A percentile compares a stretch with the other conserved stretches of the same genome.
Conservation (phyloP, 2,113 vertebrate species). For the Probosciger aterrimus region DNA sequence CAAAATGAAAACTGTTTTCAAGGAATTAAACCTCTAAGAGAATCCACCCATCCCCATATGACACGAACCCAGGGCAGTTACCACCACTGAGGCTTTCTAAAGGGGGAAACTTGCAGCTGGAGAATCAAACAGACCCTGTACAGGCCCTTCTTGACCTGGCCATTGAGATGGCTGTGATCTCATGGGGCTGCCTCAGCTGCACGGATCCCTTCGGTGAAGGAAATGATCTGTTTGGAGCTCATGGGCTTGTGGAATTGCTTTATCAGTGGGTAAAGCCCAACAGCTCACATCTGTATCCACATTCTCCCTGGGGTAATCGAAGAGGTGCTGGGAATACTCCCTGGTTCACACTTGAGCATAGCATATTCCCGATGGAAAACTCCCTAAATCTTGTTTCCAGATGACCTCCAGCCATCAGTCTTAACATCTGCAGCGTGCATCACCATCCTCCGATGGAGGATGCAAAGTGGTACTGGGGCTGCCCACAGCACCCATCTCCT, state of each 20-base stretch:
- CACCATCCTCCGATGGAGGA: background rate
- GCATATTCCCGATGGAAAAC: background rate
- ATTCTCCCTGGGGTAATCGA: background rate
- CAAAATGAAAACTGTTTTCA: background rate
- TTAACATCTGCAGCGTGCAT: background rate
- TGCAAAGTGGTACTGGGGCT: background rate
- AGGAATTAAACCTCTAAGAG: background rate
- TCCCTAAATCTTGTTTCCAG: background rate
- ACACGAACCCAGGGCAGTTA: background rate
- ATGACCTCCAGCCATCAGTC: background rate
- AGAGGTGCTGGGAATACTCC: background rate
- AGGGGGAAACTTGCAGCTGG: background rate
- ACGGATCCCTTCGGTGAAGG: fast-evolving
- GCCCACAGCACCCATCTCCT: background rate
- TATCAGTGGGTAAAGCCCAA: background rate
- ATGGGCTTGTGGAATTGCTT: background rate
- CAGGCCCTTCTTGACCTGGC: background rate
- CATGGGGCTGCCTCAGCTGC: background rate
- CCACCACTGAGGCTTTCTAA: background rate
- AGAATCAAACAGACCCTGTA: background rate
- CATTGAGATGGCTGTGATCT: background rate
- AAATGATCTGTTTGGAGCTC: background rate
- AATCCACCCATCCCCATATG: background rate
- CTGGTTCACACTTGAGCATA: background rate
- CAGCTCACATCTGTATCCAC: background rate